Percentiles rank a stretch among this genome's conserved stretches.
phyloP scores from a whole-genome alignment of 1,140 invertebrate genomes.

The Manduca sexta region DNA sequence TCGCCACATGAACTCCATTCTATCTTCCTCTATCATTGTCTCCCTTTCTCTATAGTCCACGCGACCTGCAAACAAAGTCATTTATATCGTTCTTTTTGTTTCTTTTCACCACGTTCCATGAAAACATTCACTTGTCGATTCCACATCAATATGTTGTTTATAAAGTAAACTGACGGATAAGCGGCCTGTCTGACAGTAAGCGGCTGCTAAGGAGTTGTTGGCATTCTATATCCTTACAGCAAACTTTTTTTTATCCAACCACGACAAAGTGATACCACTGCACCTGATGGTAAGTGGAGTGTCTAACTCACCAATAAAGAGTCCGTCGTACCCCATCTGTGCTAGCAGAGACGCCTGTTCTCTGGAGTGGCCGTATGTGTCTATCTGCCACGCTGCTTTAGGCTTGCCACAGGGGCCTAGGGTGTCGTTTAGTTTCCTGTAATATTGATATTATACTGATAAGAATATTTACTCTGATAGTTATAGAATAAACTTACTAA shows the following conservation, averaged over 20 bases:
- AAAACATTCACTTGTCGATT: too few relatives aligned
- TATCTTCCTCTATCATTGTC: conserved; percentile 75
- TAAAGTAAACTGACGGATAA: too few relatives aligned
- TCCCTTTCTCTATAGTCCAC: conserved; percentile 85
- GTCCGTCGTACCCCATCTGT: conserved; percentile 81
- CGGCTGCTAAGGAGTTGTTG: too few relatives aligned
- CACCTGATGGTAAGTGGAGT: neutral
- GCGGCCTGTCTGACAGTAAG: too few relatives aligned
- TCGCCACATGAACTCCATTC: conserved; percentile 87
- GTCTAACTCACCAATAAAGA: conserved; percentile 39
- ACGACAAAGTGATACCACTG: too few relatives aligned
- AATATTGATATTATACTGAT: conserved; percentile 14
- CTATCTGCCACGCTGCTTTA: conserved; percentile 83
- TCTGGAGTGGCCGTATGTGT: conserved; percentile 83
- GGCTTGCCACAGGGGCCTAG: conserved; percentile 80
- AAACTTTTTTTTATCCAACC: too few relatives aligned
- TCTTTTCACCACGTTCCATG: too few relatives aligned
- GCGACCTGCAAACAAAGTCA: conserved; percentile 73
- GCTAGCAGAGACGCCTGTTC: conserved; percentile 82
- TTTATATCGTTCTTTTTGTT: too few relatives aligned
- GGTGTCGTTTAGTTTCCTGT: conserved; percentile 75
- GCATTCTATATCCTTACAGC: too few relatives aligned
- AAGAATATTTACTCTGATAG: too few relatives aligned
- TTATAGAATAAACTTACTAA: too few relatives aligned
- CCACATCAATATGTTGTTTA: too few relatives aligned